Base-by-base conservation (phyloP, 2,113 vertebrate species). In the Thunnus maccoyii region DNA sequence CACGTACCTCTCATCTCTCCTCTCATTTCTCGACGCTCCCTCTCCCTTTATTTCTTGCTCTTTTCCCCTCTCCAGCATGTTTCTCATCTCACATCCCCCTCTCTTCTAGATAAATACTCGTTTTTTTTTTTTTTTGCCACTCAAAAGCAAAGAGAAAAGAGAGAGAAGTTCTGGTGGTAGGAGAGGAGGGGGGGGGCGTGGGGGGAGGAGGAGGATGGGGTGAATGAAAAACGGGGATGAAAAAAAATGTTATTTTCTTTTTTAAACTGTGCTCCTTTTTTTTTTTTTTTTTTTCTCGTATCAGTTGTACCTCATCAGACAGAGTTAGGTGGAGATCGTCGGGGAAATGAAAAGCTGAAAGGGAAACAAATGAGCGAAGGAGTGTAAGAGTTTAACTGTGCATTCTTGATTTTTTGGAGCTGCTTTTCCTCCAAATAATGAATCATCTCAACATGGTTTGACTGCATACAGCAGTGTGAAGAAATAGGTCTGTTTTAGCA, bases 1-100 rank as follows among this genome's bases (percentile, higher is more conserved):
- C 66, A 56, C 67, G 18, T 56, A 79, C 70, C 66, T 82, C 88
- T 77, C 84, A 89, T 92, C 81, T 87, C 72, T 65, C 58, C 32
- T 63, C 70, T 88, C 72, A 47, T 82, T 82, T 78, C 73, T 65
- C 72, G 69, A 69, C 83, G 78, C 66, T 83, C 78, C 16, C 51
- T 72, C 85, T 82, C 56, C 50, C 56, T 79, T 75, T 79, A 71
- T 85, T 87, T 73, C 48, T 79, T 27, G 15, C 51, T 74, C 83
- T 67, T 72, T 85, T 50, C 66, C 68, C 58, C 22, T 85, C 64
- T 73, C 65, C 15, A 67, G 72, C 72, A n/a, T 69, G 60, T 87
- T 88, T 85, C 79, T 58, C 86, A 56, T 88, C 76, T 84, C 65
- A 67, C 66, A 54, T 56, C 80, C 18, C 27, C 56, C 25, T 81